Evolutionary conservation across 2,888 invertebrate genomes (phyloP), one percentile per base, ranked within the genome.

Genomic region (Panzeria rudis): DNA sequence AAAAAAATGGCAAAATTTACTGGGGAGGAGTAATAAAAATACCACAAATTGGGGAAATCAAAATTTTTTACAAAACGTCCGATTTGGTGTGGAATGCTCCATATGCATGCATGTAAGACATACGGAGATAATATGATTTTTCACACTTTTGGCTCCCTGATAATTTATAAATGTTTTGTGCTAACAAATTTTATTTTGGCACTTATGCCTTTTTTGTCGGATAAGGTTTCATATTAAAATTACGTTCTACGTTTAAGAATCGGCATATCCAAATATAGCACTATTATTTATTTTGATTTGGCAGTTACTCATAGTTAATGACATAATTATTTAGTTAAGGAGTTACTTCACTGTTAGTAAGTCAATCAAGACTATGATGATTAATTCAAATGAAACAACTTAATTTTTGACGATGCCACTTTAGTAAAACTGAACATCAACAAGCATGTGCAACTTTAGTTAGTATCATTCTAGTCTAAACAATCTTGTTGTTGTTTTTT

Each of bases 351-450:
- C 25, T 15, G 13, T 25, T 25, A 54, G 13, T 54, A 54, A 54
- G 11, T 20, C 50, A 50, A 50, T 50, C 50, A 50, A 20, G 50
- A 25, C 13, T 2, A 54, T 25, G 25, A 54, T 25, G 20, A 52
- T 23, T 23, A 23, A 23, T 52, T 52, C 20, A 52, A 56, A 56
- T 56, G 8, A n/a, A 32, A 56, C n/a, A 17, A n/a, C 52, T 54
- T 54, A 32, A 56, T 32, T n/a, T 20, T 7, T 47, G 8, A 47
- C 17, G 17, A 47, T 32, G 2, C n/a, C 32, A 56, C n/a, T 32
- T 32, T 56, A n/a, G 9, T 0, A 13, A 25, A 52, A 29, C 8
- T 32, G 8, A n/a, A 32, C 56, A 9, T 56, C n/a, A 52, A 3
- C 25, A 4, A 23, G 29, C 32, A 25, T 13, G 52, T 52, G 8